Evolutionary conservation across 2,797 vertebrate genomes (phyloP).

Genomic region (Luscinia luscinia): DNA sequence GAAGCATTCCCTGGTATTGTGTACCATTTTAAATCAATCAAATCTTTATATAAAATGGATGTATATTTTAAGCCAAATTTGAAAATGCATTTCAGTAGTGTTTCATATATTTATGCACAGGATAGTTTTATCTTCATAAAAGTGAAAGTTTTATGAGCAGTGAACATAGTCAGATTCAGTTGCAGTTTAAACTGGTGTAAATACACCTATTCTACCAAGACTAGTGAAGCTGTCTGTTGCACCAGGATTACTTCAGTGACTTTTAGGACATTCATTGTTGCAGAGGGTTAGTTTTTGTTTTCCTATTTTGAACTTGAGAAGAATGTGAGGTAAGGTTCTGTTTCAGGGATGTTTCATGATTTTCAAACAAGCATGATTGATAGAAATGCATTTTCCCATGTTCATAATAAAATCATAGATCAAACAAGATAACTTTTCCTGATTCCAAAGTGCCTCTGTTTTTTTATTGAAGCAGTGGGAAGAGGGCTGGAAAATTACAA

Average conservation of each 20-base stretch:
- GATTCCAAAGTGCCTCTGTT: background rate
- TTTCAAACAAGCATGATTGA: background rate
- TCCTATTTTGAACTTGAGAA: background rate
- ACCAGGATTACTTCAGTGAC: background rate
- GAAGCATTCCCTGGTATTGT: conserved; percentile 13
- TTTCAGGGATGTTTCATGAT: background rate
- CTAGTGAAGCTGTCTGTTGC: background rate
- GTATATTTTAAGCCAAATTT: conserved; percentile 6
- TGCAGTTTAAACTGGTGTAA: background rate
- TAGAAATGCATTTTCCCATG: background rate
- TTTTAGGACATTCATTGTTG: background rate
- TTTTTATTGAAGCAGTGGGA: background rate
- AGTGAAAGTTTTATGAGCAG: conserved; percentile 10
- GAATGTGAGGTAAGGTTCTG: background rate
- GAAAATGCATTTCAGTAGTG: conserved; percentile 1
- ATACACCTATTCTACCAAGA: background rate
- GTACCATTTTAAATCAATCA: background rate
- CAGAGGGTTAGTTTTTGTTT: background rate
- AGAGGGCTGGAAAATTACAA: background rate
- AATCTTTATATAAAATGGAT: conserved; percentile 30
- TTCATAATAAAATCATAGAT: background rate
- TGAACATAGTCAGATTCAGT: background rate
- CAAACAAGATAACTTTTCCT: background rate
- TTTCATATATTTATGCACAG: background rate
- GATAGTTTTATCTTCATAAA: conserved; percentile 8